These are phyloP conservation scores for Sepiola atlantica DNA, from an alignment of 2,888 invertebrate species.

Conservation along the genomic window DNA sequence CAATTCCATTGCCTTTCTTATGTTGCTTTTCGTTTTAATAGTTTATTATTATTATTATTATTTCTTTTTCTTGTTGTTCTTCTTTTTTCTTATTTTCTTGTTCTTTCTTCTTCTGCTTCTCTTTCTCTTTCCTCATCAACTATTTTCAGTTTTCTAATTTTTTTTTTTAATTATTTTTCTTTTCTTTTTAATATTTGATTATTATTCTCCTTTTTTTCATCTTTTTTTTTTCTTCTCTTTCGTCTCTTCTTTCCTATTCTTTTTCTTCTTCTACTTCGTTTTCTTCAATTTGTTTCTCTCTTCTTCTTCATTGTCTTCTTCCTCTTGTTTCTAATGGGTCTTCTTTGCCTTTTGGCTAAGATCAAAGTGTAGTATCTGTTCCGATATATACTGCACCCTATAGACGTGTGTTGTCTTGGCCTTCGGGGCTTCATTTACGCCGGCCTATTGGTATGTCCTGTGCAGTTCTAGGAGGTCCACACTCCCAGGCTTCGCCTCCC, in stretches of 20 bases:
- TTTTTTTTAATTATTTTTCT: not conserved
- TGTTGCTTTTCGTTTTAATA: not conserved
- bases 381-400: too few relatives aligned
- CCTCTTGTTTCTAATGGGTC: too few relatives aligned
- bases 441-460: too few relatives aligned
- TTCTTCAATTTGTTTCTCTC: not conserved
- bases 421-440: too few relatives aligned
- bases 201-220: not conserved
- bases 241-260: not conserved
- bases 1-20: not conserved
- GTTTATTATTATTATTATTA: too few relatives aligned
- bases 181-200: not conserved
- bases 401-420: too few relatives aligned
- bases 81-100: not conserved
- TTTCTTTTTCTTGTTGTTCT: not conserved
- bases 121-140: not conserved
- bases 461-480: too few relatives aligned
- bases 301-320: not conserved
- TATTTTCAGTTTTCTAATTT: not conserved
- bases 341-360: too few relatives aligned
- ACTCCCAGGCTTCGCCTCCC: too few relatives aligned
- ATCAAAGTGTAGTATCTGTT: too few relatives aligned
- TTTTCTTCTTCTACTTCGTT: not conserved
- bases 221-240: not conserved
- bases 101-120: not conserved